Percentiles rank a stretch among this genome's conserved stretches.
Conservation (phyloP, 2,113 vertebrate species). For the Thryonomys swinderianus region DNA sequence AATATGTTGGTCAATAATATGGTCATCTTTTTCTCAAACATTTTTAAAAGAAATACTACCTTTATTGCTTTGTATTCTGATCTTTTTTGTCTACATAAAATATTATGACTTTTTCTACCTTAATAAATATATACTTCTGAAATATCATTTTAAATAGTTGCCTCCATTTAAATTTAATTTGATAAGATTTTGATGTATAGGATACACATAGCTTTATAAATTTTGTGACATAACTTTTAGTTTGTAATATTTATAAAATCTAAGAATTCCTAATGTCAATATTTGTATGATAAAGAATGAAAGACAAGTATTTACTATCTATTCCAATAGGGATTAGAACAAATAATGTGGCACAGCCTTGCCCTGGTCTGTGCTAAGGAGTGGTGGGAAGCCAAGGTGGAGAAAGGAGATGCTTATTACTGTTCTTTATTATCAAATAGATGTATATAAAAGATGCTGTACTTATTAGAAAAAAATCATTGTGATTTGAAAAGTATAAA, state of each 20-base stretch:
- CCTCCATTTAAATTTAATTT: constrained; percentile 45
- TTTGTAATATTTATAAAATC: constrained; percentile 47
- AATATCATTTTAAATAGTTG: constrained; percentile 45
- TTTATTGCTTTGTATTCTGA: constrained; percentile 39
- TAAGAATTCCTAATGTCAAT: constrained; percentile 53
- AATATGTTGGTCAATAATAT: constrained; percentile 14
- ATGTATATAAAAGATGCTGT: constrained; percentile 36
- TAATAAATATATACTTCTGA: constrained; percentile 34
- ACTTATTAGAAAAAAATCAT: constrained; percentile 8
- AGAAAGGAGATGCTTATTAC: constrained; percentile 33
- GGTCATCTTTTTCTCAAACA: constrained; percentile 41
- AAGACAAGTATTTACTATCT: constrained; percentile 17
- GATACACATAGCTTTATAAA: not conserved
- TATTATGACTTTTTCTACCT: not conserved
- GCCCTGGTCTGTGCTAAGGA: not conserved
- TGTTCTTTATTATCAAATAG: constrained; percentile 22
- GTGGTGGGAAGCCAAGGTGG: not conserved
- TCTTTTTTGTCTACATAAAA: constrained; percentile 5
- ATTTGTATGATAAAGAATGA: not conserved
- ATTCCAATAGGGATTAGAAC: constrained; percentile 20
- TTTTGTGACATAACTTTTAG: constrained; percentile 6
- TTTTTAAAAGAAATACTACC: constrained; percentile 51
- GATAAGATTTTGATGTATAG: constrained; percentile 45
- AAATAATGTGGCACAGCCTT: not conserved
- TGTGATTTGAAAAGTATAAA: constrained; percentile 31